Evolutionary conservation across 1,140 invertebrate genomes (phyloP), one percentile per base, ranked within the genome.

Genomic region (Atta texana): DNA sequence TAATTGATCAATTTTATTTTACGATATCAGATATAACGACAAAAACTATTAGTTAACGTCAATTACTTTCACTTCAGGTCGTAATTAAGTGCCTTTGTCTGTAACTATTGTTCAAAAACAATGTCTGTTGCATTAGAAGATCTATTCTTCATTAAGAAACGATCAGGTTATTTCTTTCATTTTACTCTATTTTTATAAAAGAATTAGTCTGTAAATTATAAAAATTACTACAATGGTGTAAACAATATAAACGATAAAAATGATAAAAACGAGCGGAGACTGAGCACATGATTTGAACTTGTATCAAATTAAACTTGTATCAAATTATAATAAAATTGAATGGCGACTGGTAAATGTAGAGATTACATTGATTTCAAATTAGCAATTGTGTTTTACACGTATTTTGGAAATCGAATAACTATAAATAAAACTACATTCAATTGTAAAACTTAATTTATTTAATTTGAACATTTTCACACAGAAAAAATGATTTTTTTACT

Each of bases 1-100:
- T 82, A 84, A 74, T 84, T 84, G 39, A 21, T 34, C 44, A 2
- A 51, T 61, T 74, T 81, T 71, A 71, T 71, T 16, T 34, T 10
- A 21, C 16, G 21, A 51, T 21, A 10, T 28, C 49, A 24, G 7
- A 34, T 84, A 7, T 84, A 7, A 21, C 53, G 55, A 49, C 68
- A 61, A 61, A 57, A 18, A 51, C 28, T 61, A 49, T 84, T 34
- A 84, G 59, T 84, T 74, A 63, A 1, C 24, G 8, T 16, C 80
- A 84, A 61, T 84, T 84, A 61, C 28, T 63, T 74, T 84, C 39
- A 24, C 55, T 24, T 61, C 53, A n/a, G 28, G 51, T 71, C 34
- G 21, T 69, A 69, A 72, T 82, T 21, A 57, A 63, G 6, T 44
- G 39, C 6, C 49, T 74, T 84, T 57, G 31, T 31, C 31, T 34